A percentile compares a stretch with the other conserved stretches of the same genome.
Conservation (phyloP, 1,140 invertebrate species). For the Brachystomella parvula region DNA sequence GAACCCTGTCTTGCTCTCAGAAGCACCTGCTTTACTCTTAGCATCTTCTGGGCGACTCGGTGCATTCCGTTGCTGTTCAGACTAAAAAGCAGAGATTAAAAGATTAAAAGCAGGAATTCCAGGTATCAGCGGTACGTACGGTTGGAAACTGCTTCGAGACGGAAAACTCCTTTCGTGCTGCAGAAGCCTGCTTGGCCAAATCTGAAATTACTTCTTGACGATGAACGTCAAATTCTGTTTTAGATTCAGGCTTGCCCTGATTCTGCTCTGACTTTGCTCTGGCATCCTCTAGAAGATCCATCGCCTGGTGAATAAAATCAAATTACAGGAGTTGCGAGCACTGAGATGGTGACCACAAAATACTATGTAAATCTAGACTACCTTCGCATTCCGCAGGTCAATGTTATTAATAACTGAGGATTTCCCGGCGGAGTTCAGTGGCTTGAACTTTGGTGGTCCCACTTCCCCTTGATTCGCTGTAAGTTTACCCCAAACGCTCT, state of each 20-base stretch:
- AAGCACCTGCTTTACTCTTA: not conserved
- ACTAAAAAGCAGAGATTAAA: not conserved
- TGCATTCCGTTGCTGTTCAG: not conserved
- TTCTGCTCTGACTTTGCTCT: not conserved
- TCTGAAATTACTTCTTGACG: conserved; percentile 1
- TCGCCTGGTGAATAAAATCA: not conserved
- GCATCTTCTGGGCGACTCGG: not conserved
- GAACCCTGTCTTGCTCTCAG: too few species aligned
- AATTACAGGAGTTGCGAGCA: not conserved
- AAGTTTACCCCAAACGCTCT: not conserved
- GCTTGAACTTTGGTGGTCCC: not conserved
- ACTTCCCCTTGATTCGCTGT: not conserved
- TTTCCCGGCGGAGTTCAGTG: not conserved
- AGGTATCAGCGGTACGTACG: not conserved
- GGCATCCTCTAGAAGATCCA: not conserved
- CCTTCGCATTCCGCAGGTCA: not conserved
- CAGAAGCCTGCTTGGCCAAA: not conserved
- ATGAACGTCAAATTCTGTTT: not conserved
- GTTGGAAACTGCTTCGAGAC: conserved; percentile 1
- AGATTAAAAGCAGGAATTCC: not conserved
- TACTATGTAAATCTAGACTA: not conserved
- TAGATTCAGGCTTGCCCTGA: not conserved
- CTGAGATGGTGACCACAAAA: too few species aligned
- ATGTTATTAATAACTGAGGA: not conserved
- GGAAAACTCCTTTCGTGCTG: not conserved